Evolutionary conservation across 2,888 invertebrate genomes (phyloP), one percentile per base, ranked within the genome.

Genomic region (Hypsopygia costalis): DNA sequence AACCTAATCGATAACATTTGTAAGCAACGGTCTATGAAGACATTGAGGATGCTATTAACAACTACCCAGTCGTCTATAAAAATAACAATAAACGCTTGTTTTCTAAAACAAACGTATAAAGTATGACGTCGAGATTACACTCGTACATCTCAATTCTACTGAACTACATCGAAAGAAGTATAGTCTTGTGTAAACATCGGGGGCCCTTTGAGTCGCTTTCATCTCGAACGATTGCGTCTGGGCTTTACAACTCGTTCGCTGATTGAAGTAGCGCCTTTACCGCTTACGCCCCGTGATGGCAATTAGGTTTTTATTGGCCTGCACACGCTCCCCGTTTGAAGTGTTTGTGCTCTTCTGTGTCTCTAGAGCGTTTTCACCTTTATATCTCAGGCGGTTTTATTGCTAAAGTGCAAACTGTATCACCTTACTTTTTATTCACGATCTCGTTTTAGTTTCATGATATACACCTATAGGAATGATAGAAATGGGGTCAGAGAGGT

Each of bases 171-270:
- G 41, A 51, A 55, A 53, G 47, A 49, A 53, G 52, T 41, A 49
- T 45, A 40, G 47, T 43, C 46, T 58, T 54, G 55, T 56, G 60
- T 64, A 67, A 64, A 68, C 63, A 65, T 8, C 44, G 41, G 56
- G 55, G 45, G 52, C 62, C 59, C 68, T 67, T 69, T 64, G 65
- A 63, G 52, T 51, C 47, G 59, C 60, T 61, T 68, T 70, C 62
- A 69, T 73, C 64, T 63, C 55, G 47, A 59, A 55, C 63, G 63
- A 63, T 75, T 65, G 65, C 67, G 59, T 57, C 57, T 59, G 59
- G 57, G 61, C 59, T 61, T 69, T 61, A 62, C 62, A 64, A 64
- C 63, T 63, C 58, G 52, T 56, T 57, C 56, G 50, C 55, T 54
- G 59, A 58, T 67, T 61, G 63, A 60, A 66, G 59, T 60, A 59